Base-by-base conservation (phyloP, 23 tunicate species). In the Halocynthia aurantium region DNA sequence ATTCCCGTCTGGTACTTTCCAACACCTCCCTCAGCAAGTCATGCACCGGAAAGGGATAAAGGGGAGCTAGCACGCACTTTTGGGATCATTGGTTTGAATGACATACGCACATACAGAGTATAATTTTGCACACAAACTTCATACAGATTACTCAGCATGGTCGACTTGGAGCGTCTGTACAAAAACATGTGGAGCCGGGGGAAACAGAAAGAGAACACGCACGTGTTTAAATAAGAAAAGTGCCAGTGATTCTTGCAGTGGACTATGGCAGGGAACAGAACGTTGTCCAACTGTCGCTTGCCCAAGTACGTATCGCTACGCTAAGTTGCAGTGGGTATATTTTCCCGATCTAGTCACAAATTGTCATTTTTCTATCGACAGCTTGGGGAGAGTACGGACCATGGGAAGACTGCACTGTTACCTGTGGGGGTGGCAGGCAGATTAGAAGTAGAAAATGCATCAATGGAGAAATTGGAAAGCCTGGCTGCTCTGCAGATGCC, bases 401-500 rank as follows among this genome's bases (percentile, higher is more conserved):
- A 2, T 84, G 83, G 80, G 82, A 72, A 22, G 40, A 67, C 15
- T 84, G 89, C 54, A 52, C 60, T 50, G 83, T 52, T 8, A 78
- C 89, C 13, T 84, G 89, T 72, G 89, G 83, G 5, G 81, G 70
- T 18, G 89, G 83, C 19, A 63, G 58, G 7, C 65, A 51, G 15
- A 11, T 51, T 52, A 53, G 69, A 55, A 73, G 55, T 11, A 53
- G 90, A 65, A 52, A 40, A 12, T 85, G 90, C 61, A 60, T 52
- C 21, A 66, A 75, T 63, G 90, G 90, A 6, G 66, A 73, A 8
- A 52, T 75, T 17, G 84, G 84, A 20, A 75, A 80, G 20, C 76
- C 56, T 64, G 90, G 90, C 53, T 85, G 90, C 80, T 19, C 49
- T 13, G 55, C 18, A 74, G 78, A 49, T 7, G 63, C 15, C 13